phyloP scores from a whole-genome alignment of 2,888 invertebrate genomes.

The Elmis aenea region DNA sequence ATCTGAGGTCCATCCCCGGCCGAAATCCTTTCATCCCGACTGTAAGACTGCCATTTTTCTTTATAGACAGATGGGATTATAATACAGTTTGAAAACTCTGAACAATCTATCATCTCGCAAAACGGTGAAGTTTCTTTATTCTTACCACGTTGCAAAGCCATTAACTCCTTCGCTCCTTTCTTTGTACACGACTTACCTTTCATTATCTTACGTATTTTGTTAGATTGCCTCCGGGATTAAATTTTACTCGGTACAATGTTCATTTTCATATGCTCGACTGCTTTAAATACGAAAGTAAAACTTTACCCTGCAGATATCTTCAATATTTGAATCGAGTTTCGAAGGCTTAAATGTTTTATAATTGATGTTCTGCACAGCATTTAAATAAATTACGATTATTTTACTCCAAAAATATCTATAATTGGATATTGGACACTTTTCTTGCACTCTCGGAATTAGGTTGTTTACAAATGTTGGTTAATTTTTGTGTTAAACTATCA shows the following conservation, averaged over 20 bases:
- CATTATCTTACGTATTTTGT: conserved; percentile 24
- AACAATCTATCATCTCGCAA: conserved; percentile 33
- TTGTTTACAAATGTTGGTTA: too few relatives aligned
- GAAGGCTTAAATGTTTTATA: too few relatives aligned
- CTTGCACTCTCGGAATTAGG: too few relatives aligned
- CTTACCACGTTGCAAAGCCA: conserved; percentile 32
- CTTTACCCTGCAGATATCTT: too few relatives aligned
- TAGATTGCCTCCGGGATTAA: conserved; percentile 22
- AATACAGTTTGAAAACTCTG: conserved; percentile 33
- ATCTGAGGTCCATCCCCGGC: conserved; percentile 20
- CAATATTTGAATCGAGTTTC: too few relatives aligned
- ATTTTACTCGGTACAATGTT: conserved; percentile 20
- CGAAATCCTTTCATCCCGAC: conserved; percentile 16
- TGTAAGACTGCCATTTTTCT: conserved; percentile 25
- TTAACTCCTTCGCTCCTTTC: conserved; percentile 25
- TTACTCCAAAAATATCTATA: too few relatives aligned
- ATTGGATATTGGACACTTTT: too few relatives aligned
- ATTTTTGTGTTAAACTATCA: too few relatives aligned
- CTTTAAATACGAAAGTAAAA: conserved; percentile 19
- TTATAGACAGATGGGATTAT: conserved; percentile 32
- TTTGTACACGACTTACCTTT: conserved; percentile 21
- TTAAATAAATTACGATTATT: too few relatives aligned
- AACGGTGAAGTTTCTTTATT: conserved; percentile 32
- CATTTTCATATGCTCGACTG: conserved; percentile 18
- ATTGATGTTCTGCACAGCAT: too few relatives aligned